phyloP scores from a whole-genome alignment of 2,797 vertebrate species.

The Delichon dasypus region DNA sequence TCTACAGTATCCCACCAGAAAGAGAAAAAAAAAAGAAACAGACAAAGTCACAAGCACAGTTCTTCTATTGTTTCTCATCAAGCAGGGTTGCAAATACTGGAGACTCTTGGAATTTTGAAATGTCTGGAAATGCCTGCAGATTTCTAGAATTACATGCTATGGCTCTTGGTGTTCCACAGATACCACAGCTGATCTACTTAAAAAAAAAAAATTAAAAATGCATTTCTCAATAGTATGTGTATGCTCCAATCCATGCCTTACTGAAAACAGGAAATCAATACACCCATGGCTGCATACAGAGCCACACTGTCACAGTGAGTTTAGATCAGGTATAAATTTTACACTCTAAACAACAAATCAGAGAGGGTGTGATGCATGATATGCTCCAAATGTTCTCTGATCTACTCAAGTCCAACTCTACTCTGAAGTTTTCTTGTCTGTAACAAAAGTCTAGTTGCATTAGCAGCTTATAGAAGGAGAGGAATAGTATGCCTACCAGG shows the following conservation, averaged over 20 bases:
- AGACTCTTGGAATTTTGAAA: slow-evolving; percentile 2
- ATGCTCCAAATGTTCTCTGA: background rate
- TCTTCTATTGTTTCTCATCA: slow-evolving; percentile 42
- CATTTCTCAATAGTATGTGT: background rate
- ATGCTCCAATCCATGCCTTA: background rate
- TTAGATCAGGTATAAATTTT: background rate
- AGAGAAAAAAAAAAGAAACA: background rate
- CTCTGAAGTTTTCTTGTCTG: background rate
- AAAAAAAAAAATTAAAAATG: background rate
- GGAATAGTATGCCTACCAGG: background rate
- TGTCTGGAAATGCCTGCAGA: background rate
- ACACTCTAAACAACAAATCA: background rate
- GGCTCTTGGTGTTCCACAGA: background rate
- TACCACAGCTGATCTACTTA: background rate
- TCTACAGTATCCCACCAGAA: slow-evolving; percentile 13
- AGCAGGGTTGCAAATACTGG: background rate
- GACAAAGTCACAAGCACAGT: slow-evolving; percentile 7
- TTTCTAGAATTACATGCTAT: slow-evolving; percentile 6
- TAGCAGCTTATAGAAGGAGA: background rate
- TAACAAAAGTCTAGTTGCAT: background rate
- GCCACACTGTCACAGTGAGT: background rate
- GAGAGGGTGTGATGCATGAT: background rate
- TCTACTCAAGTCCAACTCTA: background rate
- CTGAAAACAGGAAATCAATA: background rate
- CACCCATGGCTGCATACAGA: background rate